These are phyloP conservation scores for Caenorhabditis inopinata DNA, from an alignment of 1,140 invertebrate genomes.

Conservation along the genomic window DNA sequence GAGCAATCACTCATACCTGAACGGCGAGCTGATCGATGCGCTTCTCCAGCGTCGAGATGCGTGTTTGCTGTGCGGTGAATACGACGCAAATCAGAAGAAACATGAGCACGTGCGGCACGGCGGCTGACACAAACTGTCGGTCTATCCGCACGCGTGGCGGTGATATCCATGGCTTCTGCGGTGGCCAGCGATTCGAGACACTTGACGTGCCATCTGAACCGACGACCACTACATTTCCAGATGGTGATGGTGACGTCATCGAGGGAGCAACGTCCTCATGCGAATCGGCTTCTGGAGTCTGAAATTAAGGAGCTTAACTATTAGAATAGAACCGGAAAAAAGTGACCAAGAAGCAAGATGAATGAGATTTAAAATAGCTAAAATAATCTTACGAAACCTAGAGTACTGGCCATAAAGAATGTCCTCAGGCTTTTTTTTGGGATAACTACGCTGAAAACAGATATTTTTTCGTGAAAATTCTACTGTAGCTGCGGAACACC, in stretches of 20 bases:
- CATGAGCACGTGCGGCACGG: conserved; percentile 19
- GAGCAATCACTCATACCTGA: conserved; percentile 25
- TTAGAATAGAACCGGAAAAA: background rate
- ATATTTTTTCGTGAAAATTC: no score
- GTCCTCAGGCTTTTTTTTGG: no score
- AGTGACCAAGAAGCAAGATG: no score
- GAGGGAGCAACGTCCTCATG: background rate
- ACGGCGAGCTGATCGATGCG: conserved; percentile 27
- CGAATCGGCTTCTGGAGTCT: background rate
- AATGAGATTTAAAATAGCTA: no score
- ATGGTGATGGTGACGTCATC: conserved; percentile 25
- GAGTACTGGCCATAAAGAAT: no score
- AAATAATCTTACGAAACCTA: no score
- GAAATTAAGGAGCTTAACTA: background rate
- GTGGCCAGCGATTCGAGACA: conserved; percentile 2
- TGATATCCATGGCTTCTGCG: background rate
- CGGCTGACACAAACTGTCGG: background rate
- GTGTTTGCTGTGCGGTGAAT: conserved; percentile 23
- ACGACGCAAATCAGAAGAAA: conserved; percentile 6
- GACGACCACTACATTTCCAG: conserved; percentile 20
- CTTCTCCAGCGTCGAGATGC: conserved; percentile 3
- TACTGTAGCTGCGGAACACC: no score
- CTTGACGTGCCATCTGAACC: background rate
- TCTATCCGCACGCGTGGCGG: conserved; percentile 9
- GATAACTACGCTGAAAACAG: no score